A percentile compares a stretch with the other conserved stretches of the same genome.
These are phyloP conservation scores for Myotis pilosus DNA, from an alignment of 2,797 vertebrate species.

Conservation along the genomic window DNA sequence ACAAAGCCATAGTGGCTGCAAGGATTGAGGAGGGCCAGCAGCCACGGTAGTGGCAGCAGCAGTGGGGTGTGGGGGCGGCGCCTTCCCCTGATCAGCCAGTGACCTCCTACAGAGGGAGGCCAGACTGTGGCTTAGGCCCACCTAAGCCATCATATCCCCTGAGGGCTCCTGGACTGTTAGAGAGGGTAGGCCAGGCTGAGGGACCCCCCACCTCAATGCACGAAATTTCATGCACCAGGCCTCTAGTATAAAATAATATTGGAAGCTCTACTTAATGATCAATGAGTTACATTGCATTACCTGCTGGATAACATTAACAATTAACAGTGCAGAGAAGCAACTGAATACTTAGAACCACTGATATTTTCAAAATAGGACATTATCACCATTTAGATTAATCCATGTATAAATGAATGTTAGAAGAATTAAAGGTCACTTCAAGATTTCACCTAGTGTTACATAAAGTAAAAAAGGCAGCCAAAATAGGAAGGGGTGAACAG, in stretches of 20 bases:
- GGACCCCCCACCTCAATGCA: too few relatives aligned
- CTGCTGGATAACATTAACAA: background rate
- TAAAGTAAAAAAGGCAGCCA: background rate
- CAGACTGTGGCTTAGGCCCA: too few relatives aligned
- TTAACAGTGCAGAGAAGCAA: background rate
- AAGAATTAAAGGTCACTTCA: background rate
- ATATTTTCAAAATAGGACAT: background rate
- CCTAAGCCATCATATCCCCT: too few relatives aligned
- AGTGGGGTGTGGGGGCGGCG: too few relatives aligned
- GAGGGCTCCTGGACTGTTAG: too few relatives aligned
- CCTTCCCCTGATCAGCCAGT: too few relatives aligned
- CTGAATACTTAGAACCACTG: background rate
- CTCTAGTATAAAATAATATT: background rate
- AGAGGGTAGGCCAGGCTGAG: too few relatives aligned
- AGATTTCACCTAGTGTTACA: background rate
- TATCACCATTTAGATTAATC: background rate
- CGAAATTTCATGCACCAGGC: too few relatives aligned
- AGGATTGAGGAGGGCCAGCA: too few relatives aligned
- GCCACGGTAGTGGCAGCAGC: too few relatives aligned
- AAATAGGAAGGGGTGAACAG: background rate
- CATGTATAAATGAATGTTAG: background rate
- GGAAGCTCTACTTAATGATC: background rate
- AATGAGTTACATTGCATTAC: background rate
- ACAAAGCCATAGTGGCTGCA: too few relatives aligned
- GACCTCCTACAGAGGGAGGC: too few relatives aligned